Percentiles rank a stretch among this genome's conserved stretches.
Conservation (phyloP, 1,140 invertebrate genomes). For the Ectropis grisescens region DNA sequence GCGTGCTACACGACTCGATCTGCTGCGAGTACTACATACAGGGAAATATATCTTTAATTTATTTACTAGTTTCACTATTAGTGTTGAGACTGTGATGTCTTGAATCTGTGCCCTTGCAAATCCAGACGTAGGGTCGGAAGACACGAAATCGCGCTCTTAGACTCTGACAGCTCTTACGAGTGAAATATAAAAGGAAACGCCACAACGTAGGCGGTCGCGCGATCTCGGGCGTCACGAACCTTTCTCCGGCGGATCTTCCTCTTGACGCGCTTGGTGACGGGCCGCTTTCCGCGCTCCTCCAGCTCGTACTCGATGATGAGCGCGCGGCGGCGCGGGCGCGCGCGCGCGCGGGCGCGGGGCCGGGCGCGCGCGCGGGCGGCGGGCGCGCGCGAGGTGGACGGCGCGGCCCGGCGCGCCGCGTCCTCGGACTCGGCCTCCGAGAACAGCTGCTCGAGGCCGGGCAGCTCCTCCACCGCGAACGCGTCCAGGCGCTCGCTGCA, state of each 20-base stretch:
- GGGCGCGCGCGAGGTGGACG: slow-evolving; percentile 62
- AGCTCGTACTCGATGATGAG: slow-evolving; percentile 70
- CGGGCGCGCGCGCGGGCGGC: background rate
- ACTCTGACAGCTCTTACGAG: too few species aligned
- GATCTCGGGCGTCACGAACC: slow-evolving; percentile 32
- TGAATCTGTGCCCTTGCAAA: too few species aligned
- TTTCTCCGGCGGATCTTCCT: slow-evolving; percentile 52
- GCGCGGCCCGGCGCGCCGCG: slow-evolving; percentile 50
- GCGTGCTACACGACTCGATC: too few species aligned
- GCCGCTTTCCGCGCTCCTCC: slow-evolving; percentile 70
- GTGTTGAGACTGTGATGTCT: too few species aligned
- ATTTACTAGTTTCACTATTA: too few species aligned
- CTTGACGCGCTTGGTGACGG: slow-evolving; percentile 63
- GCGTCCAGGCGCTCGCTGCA: slow-evolving; percentile 71
- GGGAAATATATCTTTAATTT: too few species aligned
- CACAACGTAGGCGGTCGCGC: too few species aligned
- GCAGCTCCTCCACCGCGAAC: slow-evolving; percentile 16
- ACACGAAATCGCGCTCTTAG: too few species aligned
- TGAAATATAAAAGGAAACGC: too few species aligned
- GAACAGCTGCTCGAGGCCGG: slow-evolving; percentile 21
- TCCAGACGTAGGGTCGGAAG: too few species aligned
- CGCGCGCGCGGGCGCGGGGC: slow-evolving; percentile 2
- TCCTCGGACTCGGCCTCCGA: slow-evolving; percentile 46
- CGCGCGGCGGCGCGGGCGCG: slow-evolving; percentile 12
- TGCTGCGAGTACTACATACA: too few species aligned